Evolutionary conservation across 2,797 vertebrate species (phyloP), one percentile per base, ranked within the genome.

Genomic region (Tangara arthus): DNA sequence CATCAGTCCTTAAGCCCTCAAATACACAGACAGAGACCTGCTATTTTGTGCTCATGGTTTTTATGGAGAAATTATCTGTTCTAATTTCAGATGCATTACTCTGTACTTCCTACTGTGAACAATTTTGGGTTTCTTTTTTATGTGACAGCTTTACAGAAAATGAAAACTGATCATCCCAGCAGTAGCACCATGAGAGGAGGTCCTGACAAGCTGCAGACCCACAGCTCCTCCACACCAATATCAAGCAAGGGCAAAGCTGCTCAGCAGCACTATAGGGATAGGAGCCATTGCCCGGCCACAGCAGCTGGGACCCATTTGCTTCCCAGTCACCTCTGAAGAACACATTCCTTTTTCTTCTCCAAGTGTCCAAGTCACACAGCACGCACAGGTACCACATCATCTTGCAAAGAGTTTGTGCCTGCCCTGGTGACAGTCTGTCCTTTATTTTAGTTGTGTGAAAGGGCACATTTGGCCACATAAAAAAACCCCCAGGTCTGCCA

Each of bases 351-450:
- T 56, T 72, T 32, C 50, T 68, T n/a, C 63, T 85, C n/a, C 28
- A 34, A 44, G 35, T 2, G 28, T 24, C 60, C 2, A 10, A 66
- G 49, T 28, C 34, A 42, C 22, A 21, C 24, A 84, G 26, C 1
- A 2, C 28, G 50, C 70, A 26, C 16, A 53, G 16, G 7, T 35
- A 47, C 35, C 12, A 8, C 12, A 8, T 2, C 50, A 47, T 11
- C 22, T 11, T 1, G 0, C 3, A 0, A 6, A 21, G 26, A 39
- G 44, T 66, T 79, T 78, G n/a, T 3, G 4, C 22, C 39, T 59
- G 39, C 30, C 15, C 34, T 52, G 8, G 19, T 55, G 71, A 78
- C 27, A 49, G 16, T 41, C 10, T 9, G 30, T 34, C 15, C 30
- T 21, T 53, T 77, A 28, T 22, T 85, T 73, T 1, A 81, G n/a